Percentiles rank a stretch among this genome's conserved stretches.
Conservation (phyloP, 2,797 vertebrate species). For the Rhadinocentrus ornatus region DNA sequence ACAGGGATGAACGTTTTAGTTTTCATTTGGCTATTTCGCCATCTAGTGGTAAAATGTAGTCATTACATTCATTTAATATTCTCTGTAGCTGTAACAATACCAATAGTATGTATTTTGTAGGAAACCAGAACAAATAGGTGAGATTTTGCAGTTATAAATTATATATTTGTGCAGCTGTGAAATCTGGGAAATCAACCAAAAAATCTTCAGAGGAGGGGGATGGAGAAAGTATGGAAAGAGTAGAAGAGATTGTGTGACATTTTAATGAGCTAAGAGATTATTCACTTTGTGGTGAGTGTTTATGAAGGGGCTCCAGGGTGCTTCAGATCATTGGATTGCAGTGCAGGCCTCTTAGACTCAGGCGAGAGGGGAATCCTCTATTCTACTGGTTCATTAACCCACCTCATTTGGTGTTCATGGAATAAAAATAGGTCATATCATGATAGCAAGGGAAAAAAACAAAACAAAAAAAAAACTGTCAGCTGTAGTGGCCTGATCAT, state of each 20-base stretch:
- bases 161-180: neutral
- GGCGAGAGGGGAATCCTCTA: neutral
- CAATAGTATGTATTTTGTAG: neutral
- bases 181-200: constrained; percentile 27
- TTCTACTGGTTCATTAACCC: constrained; percentile 1
- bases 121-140: neutral
- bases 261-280: constrained; percentile 28
- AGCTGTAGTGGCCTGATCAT: neutral
- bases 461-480: too few species aligned
- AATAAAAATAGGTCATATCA: constrained; percentile 25
- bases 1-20: neutral
- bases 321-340: neutral
- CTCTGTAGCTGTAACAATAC: neutral
- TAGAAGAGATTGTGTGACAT: neutral
- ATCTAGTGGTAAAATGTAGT: constrained; percentile 46
- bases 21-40: constrained; percentile 27
- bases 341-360: neutral
- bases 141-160: neutral
- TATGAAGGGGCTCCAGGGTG: neutral
- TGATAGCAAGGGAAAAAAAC: constrained; percentile 1
- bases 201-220: neutral
- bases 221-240: neutral
- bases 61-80: constrained; percentile 42
- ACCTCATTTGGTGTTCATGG: neutral
- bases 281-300: neutral